Conservation (phyloP, 1,140 invertebrate genomes). For the Drosophila sp. region DNA sequence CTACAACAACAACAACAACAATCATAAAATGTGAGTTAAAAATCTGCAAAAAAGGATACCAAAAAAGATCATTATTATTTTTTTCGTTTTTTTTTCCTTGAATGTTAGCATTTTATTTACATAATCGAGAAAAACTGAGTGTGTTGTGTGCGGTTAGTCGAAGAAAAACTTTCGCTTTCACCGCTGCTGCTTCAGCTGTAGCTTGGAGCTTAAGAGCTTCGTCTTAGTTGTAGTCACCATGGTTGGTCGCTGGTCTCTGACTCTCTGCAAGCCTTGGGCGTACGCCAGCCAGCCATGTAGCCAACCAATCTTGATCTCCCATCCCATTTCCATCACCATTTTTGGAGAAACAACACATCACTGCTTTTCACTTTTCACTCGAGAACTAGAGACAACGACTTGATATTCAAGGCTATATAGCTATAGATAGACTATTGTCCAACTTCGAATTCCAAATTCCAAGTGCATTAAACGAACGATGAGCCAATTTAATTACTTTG, state of each 20-base stretch:
- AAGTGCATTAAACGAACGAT: conserved; percentile 7
- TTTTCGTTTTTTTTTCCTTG: neutral
- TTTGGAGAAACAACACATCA: neutral
- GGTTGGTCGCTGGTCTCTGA: neutral
- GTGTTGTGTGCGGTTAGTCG: conserved; percentile 1
- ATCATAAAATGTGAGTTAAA: conserved; percentile 45
- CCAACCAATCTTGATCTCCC: conserved; percentile 1
- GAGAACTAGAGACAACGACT: neutral
- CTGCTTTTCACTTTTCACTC: conserved; percentile 2
- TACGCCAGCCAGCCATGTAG: neutral
- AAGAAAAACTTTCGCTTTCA: conserved; percentile 80
- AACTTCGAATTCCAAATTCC: neutral
- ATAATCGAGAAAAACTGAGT: conserved; percentile 45
- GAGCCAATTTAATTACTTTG: conserved; percentile 17
- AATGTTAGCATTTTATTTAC: conserved; percentile 39
- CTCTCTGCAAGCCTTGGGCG: neutral
- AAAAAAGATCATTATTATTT: neutral
- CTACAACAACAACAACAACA: conserved; percentile 5
- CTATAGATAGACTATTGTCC: neutral
- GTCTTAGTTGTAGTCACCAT: conserved; percentile 25
- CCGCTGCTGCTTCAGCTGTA: conserved; percentile 41
- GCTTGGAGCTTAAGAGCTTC: conserved; percentile 31
- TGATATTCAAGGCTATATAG: conserved; percentile 3
- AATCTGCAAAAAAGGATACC: conserved; percentile 9
- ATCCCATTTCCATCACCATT: neutral